Base-by-base conservation (phyloP, 53 echinoderm and acorn worm species). In the Apostichopus leukothele region DNA sequence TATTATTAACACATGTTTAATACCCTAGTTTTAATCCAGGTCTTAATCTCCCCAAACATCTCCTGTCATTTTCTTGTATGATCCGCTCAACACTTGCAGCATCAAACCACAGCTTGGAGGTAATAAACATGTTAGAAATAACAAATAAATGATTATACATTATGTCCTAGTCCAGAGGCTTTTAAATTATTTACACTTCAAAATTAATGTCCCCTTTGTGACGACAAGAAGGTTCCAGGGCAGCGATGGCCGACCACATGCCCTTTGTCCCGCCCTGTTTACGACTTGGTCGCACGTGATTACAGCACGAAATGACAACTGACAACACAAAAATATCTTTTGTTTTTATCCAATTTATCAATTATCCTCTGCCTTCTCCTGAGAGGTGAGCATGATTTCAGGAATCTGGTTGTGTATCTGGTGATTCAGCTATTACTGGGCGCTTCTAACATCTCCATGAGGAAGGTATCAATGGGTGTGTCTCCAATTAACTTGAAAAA, bases 391-490 rank as follows among this genome's bases (percentile, higher is more conserved):
- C 53, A 75, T 53, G 27, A 53, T 14, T 21, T 67, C 14, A 67
- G 50, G 50, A 68, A 67, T 20, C 13, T 53, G 39, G 71, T 71
- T 52, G 73, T 71, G 27, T 74, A 27, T 74, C 54, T 88, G 76
- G 54, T 39, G 77, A 76, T 73, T 99, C 94, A 99, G 91, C 94
- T 99, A 93, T 99, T 99, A 89, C 94, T 99, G 9, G 99, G 99
- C 0, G 99, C 99, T 73, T 99, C 99, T 78, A 99, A 84, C 99
- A 99, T 99, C 92, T 99, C 99, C 99, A 99, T 99, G 80, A 99
- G 92, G 86, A 99, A 99, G 39, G 99, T 99, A 79, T 99, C 99
- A 90, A 99, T 99, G 91, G 99, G 99, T 77, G 99, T 99, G 91
- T 99, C 99, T 11, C 99, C 99, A 53, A 99, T 96, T 76, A 96